phyloP scores from a whole-genome alignment of 2,113 vertebrate species.

The Poeciliopsis retropinna region DNA sequence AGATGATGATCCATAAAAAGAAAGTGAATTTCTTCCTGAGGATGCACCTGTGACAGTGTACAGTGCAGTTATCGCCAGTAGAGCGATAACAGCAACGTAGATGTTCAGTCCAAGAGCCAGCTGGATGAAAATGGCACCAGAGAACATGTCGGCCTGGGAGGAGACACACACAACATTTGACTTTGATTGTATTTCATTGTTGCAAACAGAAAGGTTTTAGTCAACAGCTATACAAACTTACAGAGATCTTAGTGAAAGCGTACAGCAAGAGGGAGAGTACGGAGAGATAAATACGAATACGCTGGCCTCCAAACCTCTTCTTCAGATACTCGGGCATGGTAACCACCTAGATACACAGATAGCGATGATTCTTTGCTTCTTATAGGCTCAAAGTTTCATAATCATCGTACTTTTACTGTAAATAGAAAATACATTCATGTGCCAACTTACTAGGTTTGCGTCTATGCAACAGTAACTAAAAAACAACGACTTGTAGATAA shows the following conservation, averaged over 20 bases:
- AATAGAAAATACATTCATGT: background rate
- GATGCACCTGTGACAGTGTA: slow-evolving; percentile 93
- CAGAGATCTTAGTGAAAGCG: slow-evolving; percentile 98
- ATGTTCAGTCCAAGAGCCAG: slow-evolving; percentile 89
- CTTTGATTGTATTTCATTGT: background rate
- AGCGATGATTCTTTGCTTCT: background rate
- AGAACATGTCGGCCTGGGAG: slow-evolving; percentile 91
- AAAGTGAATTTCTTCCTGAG: background rate
- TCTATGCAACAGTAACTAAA: no score
- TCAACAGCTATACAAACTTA: slow-evolving; percentile 75
- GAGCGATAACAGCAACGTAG: slow-evolving; percentile 89
- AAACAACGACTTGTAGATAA: no score
- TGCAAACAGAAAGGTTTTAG: background rate
- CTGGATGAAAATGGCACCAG: slow-evolving; percentile 94
- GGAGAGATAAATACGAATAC: slow-evolving; percentile 93
- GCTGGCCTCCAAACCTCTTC: slow-evolving; percentile 92
- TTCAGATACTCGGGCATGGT: slow-evolving; percentile 97
- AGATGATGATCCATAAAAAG: background rate
- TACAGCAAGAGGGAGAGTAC: slow-evolving; percentile 91
- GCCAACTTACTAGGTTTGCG: background rate
- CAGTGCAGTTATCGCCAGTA: slow-evolving; percentile 87
- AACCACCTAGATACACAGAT: slow-evolving; percentile 82
- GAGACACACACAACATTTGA: background rate
- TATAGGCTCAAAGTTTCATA: background rate
- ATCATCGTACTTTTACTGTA: background rate